Base-by-base conservation (phyloP, 2,797 vertebrate species). In the Manis javanica region DNA sequence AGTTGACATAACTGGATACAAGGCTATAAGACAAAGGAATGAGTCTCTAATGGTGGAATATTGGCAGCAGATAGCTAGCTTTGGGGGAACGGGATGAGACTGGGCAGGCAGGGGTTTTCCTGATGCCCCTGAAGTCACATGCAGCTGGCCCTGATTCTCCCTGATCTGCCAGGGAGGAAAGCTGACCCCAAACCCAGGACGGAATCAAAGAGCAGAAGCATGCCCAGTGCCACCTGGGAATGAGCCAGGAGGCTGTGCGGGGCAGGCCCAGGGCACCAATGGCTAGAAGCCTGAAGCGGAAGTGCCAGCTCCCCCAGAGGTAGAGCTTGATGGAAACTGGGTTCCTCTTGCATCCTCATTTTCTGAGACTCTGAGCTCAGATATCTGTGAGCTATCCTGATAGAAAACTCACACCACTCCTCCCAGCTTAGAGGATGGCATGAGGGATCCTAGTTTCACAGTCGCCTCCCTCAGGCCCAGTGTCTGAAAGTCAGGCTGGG, bases 361-460 rank as follows among this genome's bases (percentile, higher is more conserved):
- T 59, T 39, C n/a, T 86, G 77, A 51, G 55, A 86, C n/a, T 77
- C 83, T 3, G 24, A 53, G 37, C 74, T 61, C 34, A 2, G 46
- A 46, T 46, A 23, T 15, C 66, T 21, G 26, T 68, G 59, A 96
- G 10, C 21, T 16, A 3, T n/a, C 21, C 29, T 29, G 68, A 37
- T 24, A 10, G 7, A 42, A 14, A 24, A 39, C 42, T 46, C 69
- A 74, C 26, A 11, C 15, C n/a, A 8, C 29, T 21, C 18, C 6
- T 19, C 26, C 63, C 12, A 2, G 49, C 29, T 18, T 37, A 0
- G 31, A 71, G 91, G 75, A 16, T 0, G 19, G 51, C 29, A 2
- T 0, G 11, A 46, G 53, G 53, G 4, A 7, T 12, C 61, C 37
- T 15, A 1, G 57, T 21, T 10, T 4, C 2, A 3, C 0, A 0